Percentiles rank a stretch among this genome's conserved stretches.
phyloP scores from a whole-genome alignment of 2,113 vertebrate species.

The Siphamia tubifer region DNA sequence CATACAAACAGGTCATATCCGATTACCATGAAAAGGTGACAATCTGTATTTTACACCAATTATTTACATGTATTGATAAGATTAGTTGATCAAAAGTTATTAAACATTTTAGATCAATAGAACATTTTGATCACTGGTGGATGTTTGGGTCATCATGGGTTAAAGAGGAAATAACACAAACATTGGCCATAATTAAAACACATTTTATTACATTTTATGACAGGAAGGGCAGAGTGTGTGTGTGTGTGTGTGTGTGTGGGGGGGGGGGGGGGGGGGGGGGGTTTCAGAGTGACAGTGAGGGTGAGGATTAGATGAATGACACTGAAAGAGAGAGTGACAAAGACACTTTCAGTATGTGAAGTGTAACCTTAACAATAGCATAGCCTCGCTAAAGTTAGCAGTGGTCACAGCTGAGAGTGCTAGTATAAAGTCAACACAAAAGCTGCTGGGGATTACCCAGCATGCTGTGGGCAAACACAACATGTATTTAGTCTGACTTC shows the following conservation, averaged over 20 bases:
- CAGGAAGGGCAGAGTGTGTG: background rate
- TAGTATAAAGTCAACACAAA: constrained; percentile 33
- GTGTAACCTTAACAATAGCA: constrained; percentile 74
- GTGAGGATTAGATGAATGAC: no score
- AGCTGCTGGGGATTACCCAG: background rate
- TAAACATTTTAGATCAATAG: no score
- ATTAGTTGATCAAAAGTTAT: no score
- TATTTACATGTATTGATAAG: no score
- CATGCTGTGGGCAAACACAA: background rate
- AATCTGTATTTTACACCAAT: no score
- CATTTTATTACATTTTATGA: constrained; percentile 22
- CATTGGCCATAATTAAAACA: no score
- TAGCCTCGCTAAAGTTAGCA: constrained; percentile 77
- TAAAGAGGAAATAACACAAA: no score
- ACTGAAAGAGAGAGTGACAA: constrained; percentile 27
- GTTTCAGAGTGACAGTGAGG: background rate
- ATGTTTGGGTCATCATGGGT: no score
- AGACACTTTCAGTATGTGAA: constrained; percentile 57
- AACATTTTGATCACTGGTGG: no score
- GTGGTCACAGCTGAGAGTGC: constrained; percentile 61
- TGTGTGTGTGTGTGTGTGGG: no score
- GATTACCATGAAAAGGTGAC: no score
- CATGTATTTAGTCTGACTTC: background rate
- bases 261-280: background rate
- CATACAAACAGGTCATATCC: no score